Evolutionary conservation across 2,113 vertebrate genomes (phyloP), one percentile per base, ranked within the genome.

Genomic region (Pitta sordida): DNA sequence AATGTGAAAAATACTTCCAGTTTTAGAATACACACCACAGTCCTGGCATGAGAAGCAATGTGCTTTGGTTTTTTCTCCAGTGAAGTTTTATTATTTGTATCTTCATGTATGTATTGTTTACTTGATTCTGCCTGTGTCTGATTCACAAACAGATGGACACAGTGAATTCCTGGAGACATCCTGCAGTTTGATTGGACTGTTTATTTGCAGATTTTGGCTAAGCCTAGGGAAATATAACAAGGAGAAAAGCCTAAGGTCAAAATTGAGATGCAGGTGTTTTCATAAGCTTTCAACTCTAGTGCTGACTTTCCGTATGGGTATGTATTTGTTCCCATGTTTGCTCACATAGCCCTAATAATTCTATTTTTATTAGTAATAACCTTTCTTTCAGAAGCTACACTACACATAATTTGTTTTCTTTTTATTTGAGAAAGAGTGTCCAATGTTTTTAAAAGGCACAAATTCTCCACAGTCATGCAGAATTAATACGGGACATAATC

Each of bases 91-190:
- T 86, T 89, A 84, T 96, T 95, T 96, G 41, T 91, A 69, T 91
- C 94, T 84, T 89, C 58, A 51, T 92, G 62, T 91, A 51, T 92
- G 62, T 91, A 91, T 95, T 96, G 88, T 96, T 96, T 95, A 91
- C 83, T 86, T 91, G 69, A 68, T 88, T 91, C 89, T 95, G 88
- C 49, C 88, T 91, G 56, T 73, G 65, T 46, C 77, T 94, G 88
- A 93, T 93, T 94, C 92, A 95, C 49, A 94, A 96, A 89, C 95
- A 96, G 95, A 96, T 96, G 96, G 95, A 89, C 94, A 91, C 91
- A 82, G 92, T 65, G 83, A 86, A 96, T 85, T 95, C 74, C 95
- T 95, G 91, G 73, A 94, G 92, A 96, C 87, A 83, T 75, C 95
- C 94, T 94, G 94, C 91, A 87, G 95, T 82, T 94, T 91, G 70